Percentiles rank a stretch among this genome's conserved stretches.
phyloP scores from a whole-genome alignment of 2,113 vertebrate genomes.

The Corapipo altera region DNA sequence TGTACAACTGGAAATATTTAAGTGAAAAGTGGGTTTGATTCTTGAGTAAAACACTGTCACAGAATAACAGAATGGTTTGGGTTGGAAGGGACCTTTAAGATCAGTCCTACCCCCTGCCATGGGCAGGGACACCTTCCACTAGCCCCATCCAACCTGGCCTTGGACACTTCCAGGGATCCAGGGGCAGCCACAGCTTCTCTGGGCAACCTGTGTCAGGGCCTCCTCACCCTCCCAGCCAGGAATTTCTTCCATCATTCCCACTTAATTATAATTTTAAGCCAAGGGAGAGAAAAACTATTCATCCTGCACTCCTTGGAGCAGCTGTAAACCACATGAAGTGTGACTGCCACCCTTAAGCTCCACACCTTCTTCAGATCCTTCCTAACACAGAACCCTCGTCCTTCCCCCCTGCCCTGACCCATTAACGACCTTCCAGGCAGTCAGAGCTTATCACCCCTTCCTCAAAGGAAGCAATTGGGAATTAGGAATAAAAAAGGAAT shows the following conservation, averaged over 20 bases:
- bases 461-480: neutral
- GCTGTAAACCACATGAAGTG: neutral
- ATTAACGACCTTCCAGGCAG: neutral
- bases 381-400: neutral
- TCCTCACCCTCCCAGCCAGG: accelerated
- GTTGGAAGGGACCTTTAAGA: neutral
- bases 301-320: neutral
- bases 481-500: neutral
- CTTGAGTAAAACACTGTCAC: neutral
- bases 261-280: neutral
- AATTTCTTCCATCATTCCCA: neutral
- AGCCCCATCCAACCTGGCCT: accelerated
- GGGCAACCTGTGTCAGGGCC: neutral
- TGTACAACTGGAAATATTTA: neutral
- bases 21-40: accelerated
- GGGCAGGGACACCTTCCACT: neutral
- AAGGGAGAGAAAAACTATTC: neutral
- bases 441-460: neutral
- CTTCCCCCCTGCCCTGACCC: neutral
- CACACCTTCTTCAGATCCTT: neutral
- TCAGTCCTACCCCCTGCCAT: accelerated
- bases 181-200: neutral
- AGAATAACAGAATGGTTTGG: neutral
- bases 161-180: neutral
- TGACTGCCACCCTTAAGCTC: neutral